These are phyloP conservation scores for Rhingia campestris DNA, from an alignment of 2,888 invertebrate genomes.

Conservation along the genomic window DNA sequence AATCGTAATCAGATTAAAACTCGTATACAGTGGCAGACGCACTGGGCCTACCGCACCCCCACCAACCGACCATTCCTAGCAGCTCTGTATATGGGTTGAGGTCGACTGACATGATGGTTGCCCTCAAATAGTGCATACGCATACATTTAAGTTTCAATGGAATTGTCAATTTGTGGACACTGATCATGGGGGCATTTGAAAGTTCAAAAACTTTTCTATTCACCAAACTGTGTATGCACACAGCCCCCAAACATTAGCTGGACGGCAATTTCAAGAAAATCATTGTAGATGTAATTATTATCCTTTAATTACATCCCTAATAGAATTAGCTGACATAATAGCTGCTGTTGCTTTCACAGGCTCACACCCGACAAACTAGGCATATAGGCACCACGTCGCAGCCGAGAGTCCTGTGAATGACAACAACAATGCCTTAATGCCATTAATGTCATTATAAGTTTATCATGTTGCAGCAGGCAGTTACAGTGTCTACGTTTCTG, in stretches of 20 bases:
- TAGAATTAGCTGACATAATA: constrained; percentile 70
- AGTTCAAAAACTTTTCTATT: constrained; percentile 30
- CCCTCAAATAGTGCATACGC: constrained; percentile 23
- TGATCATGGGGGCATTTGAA: neutral
- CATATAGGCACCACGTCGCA: neutral
- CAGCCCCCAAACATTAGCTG: neutral
- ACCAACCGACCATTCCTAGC: neutral
- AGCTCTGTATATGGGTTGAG: neutral
- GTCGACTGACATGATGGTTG: constrained; percentile 21
- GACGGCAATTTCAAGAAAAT: constrained; percentile 38
- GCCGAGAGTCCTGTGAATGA: neutral
- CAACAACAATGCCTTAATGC: constrained; percentile 48
- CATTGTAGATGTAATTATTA: constrained; percentile 62
- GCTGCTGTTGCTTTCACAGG: constrained; percentile 44
- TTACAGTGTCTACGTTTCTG: constrained; percentile 45
- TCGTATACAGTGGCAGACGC: constrained; percentile 38
- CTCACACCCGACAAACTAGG: neutral
- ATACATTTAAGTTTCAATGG: constrained; percentile 54
- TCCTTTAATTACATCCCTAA: constrained; percentile 71
- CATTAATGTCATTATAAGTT: constrained; percentile 69
- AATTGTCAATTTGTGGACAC: neutral
- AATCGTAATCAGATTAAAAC: constrained; percentile 73
- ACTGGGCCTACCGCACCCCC: constrained; percentile 9
- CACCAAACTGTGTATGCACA: neutral
- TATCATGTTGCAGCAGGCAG: constrained; percentile 44